Evolutionary conservation across 2,797 vertebrate species (phyloP).

Genomic region (Spatula clypeata): DNA sequence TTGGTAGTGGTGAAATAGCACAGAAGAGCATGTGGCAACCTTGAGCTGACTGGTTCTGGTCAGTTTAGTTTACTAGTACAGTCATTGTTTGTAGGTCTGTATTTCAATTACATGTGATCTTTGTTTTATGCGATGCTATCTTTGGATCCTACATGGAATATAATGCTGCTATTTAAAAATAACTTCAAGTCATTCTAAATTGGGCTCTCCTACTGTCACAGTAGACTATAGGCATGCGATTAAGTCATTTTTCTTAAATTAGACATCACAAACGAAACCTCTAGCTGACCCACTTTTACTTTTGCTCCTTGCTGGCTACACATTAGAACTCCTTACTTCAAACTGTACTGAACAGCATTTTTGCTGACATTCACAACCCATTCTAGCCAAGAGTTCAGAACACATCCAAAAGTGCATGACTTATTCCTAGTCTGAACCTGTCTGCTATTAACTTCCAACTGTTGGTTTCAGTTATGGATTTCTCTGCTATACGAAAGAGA

Average conservation of each 20-base stretch:
- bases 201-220: background rate
- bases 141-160: background rate
- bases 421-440: slow-evolving; percentile 35
- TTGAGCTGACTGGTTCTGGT: slow-evolving; percentile 16
- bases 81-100: background rate
- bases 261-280: slow-evolving; percentile 38
- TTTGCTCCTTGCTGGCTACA: slow-evolving; percentile 23
- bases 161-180: background rate
- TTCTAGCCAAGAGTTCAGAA: slow-evolving; percentile 31
- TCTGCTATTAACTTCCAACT: slow-evolving; percentile 1
- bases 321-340: slow-evolving; percentile 34
- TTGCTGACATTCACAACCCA: slow-evolving; percentile 14
- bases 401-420: slow-evolving; percentile 20
- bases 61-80: background rate
- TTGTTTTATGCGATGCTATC: slow-evolving; percentile 31
- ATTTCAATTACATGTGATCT: background rate
- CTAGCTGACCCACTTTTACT: slow-evolving; percentile 2
- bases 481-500: background rate
- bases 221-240: slow-evolving; percentile 22
- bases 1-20: background rate
- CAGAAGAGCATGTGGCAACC: background rate
- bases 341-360: slow-evolving; percentile 8
- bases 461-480: background rate
- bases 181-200: background rate
- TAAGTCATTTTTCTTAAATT: slow-evolving; percentile 49